Base-by-base conservation (phyloP, 1,140 invertebrate species). In the Rhizoglyphus robini region DNA sequence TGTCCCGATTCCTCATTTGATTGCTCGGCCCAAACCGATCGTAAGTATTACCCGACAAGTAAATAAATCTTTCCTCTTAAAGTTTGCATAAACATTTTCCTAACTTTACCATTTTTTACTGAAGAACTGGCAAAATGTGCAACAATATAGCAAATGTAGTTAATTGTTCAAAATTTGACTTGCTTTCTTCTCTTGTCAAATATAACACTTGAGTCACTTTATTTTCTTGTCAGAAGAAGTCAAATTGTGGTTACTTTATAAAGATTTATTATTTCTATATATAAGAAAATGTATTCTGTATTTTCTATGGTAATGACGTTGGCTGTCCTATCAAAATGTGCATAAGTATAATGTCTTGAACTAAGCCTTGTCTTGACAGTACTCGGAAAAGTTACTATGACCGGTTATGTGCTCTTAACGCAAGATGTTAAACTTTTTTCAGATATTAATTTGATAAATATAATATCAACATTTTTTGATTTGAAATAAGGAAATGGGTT, bases 401-500 rank as follows among this genome's bases (percentile, higher is more conserved):
- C n/a, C n/a, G 36, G 36, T 11, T 41, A 41, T 41, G 8, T 18
- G 36, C 8, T 54, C 23, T 54, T 54, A 46, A 54, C 51, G 36
- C 36, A 41, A 54, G 51, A 54, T 54, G 8, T 27, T 11, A n/a
- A 54, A 8, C 8, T 54, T 41, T 54, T 8, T 54, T 54, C 51
- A 11, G 8, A 54, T 54, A 27, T 32, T 41, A 11, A 41, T 41
- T 41, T 8, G 18, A 11, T 11, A 41, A 41, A 41, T 54, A 54
- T 54, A 54, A 54, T 54, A 5, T 32, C 51, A 32, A 54, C 8
- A 54, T 27, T 54, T 54, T 54, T 54, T 54, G 31, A 54, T 54
- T 54, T 54, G 51, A 54, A 54, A 54, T 23, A 54, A 54, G 51
- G 51, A 54, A 25, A 54, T 54, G 51, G 51, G 51, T 54, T 54